phyloP scores from a whole-genome alignment of 53 echinoderm and acorn worm genomes.

The Echinarachnius parma region DNA sequence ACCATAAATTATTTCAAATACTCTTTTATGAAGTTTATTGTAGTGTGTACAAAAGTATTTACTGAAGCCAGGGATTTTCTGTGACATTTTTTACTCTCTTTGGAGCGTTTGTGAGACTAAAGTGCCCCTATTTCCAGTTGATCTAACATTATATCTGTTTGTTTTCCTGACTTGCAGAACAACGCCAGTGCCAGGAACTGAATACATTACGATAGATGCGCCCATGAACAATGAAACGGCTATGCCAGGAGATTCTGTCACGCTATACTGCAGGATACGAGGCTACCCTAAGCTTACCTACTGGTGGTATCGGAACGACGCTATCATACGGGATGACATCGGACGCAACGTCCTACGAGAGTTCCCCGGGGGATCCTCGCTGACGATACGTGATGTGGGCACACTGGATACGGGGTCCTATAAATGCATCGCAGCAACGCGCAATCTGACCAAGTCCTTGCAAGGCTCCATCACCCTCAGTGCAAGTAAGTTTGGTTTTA shows the following conservation, averaged over 20 bases:
- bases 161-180: conserved; percentile 71
- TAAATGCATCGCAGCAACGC: conserved; percentile 77
- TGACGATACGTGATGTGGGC: conserved; percentile 73
- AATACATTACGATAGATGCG: conserved; percentile 66
- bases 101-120: no score
- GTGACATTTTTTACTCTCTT: no score
- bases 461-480: conserved; percentile 53
- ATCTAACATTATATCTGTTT: no score
- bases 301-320: conserved; percentile 89
- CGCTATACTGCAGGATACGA: conserved; percentile 74
- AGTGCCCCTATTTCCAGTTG: no score
- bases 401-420: conserved; percentile 76
- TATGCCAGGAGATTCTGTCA: conserved; percentile 67
- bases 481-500: conserved; percentile 68
- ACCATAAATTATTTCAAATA: no score
- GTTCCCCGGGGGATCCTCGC: conserved; percentile 71
- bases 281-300: conserved; percentile 72
- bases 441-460: conserved; percentile 50
- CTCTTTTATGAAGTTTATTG: no score
- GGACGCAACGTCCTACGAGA: conserved; percentile 65
- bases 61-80: no score
- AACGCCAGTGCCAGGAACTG: conserved; percentile 63
- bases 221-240: conserved; percentile 90
- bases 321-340: conserved; percentile 56
- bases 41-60: no score